Base-by-base conservation (phyloP, 2,113 vertebrate species). In the Gadus chalcogrammus region DNA sequence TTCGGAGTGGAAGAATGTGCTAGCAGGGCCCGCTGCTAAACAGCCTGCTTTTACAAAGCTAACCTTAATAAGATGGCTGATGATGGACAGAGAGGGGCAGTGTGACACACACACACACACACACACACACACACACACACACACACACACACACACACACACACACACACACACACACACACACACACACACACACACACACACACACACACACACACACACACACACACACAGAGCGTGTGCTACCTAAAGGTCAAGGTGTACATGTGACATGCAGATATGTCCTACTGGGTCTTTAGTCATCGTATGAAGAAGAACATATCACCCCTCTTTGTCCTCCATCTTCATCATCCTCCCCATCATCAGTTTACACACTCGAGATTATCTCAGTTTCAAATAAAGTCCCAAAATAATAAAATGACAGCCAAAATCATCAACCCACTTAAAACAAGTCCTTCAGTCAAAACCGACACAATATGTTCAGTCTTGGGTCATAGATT, bases 51-150 rank as follows among this genome's bases (percentile, higher is more conserved):
- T 89, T 82, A 75, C 79, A 82, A 84, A 84, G 71, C 80, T 79
- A 84, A 84, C 84, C 88, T 90, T 89, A 89, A 90, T 90, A 88
- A 87, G 84, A 82, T 42, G 75, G 28, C 75, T 73, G 84, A 72
- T 90, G 85, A 88, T 76, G 89, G 85, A 87, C 64, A 65, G 71
- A 61, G 31, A 61, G 72, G 68, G 62, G 61, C 68, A 20, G 71
- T 68, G 13, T 2, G 2, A 42, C 42, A 48, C 42, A 48, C 42
- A 12, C 9, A 48, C 42, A 48, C 42, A 48, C 42, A 48, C 42
- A 48, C 42, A 12, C 42, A 48, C 42, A 12, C 9, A 48, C 42
- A 48, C 42, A 48, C 42, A 48, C 42, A 48, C 42, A 12, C 9
- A 48, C 42, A 42, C 38, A 42, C 38, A 42, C 38, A 42, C 38